A percentile compares a stretch with the other conserved stretches of the same genome.
phyloP scores from a whole-genome alignment of 2,888 invertebrate species.

The Laothoe populi region DNA sequence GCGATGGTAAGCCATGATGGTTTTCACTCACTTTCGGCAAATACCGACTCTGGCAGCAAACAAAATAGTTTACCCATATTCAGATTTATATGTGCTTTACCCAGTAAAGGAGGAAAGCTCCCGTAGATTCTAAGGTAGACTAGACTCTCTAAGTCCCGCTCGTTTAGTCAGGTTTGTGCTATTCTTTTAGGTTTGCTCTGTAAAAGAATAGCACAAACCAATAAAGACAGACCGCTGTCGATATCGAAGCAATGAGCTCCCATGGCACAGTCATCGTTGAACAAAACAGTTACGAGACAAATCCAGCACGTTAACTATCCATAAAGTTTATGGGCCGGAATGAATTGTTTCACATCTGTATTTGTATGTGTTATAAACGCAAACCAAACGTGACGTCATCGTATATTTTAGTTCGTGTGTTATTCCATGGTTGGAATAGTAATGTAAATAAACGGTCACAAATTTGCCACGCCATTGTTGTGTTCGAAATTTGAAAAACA shows the following conservation, averaged over 20 bases:
- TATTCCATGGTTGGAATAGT: neutral
- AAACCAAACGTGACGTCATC: constrained; percentile 1
- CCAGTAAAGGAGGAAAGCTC: too few species aligned
- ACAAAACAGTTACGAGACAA: constrained; percentile 36
- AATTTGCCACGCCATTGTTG: neutral
- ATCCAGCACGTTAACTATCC: constrained; percentile 18
- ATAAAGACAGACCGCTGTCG: neutral
- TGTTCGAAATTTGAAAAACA: constrained; percentile 3
- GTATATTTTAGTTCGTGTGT: neutral
- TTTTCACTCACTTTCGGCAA: too few species aligned
- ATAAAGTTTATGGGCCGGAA: constrained; percentile 15
- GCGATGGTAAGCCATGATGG: too few species aligned
- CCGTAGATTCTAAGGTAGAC: too few species aligned
- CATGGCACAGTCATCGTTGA: constrained; percentile 13
- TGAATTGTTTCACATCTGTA: constrained; percentile 16
- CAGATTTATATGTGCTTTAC: too few species aligned
- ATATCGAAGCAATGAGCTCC: neutral
- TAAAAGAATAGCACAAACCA: neutral
- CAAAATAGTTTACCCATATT: too few species aligned
- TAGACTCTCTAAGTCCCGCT: too few species aligned
- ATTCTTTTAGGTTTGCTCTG: neutral
- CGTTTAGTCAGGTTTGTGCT: too few species aligned
- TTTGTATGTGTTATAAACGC: constrained; percentile 4
- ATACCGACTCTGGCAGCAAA: too few species aligned
- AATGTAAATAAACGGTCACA: neutral